These are phyloP conservation scores for Trichopria drosophilae DNA, from an alignment of 2,888 invertebrate genomes.

Conservation along the genomic window DNA sequence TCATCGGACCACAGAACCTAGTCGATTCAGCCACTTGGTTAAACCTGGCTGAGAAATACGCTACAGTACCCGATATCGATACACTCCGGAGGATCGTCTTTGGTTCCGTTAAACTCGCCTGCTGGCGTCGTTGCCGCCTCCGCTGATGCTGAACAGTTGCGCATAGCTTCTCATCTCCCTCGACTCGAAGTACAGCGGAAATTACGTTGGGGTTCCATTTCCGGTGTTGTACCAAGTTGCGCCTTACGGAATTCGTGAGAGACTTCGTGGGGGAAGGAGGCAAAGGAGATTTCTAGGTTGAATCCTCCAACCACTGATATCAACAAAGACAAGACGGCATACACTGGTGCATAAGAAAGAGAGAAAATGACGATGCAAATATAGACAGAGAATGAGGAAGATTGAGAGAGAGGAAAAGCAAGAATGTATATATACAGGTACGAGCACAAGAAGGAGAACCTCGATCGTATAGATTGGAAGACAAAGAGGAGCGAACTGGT, in stretches of 20 bases:
- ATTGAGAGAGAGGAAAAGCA: slow-evolving; percentile 21
- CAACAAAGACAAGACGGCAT: too few species aligned
- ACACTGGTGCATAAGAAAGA: too few species aligned
- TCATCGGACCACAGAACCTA: too few species aligned
- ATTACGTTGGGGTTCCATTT: slow-evolving; percentile 58
- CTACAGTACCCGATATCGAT: slow-evolving; percentile 30
- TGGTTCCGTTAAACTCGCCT: slow-evolving; percentile 52
- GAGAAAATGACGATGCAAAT: slow-evolving; percentile 8
- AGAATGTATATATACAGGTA: too few species aligned
- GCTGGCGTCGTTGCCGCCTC: slow-evolving; percentile 35
- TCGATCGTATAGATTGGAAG: too few species aligned
- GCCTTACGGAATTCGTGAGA: slow-evolving; percentile 34
- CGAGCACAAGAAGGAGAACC: too few species aligned
- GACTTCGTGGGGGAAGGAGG: slow-evolving; percentile 17
- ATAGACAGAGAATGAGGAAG: slow-evolving; percentile 20
- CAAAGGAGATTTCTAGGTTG: too few species aligned
- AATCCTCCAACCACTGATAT: too few species aligned
- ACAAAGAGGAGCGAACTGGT: too few species aligned
- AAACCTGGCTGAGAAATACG: too few species aligned
- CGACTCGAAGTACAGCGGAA: slow-evolving; percentile 57
- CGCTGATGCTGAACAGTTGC: background rate
- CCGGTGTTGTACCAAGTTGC: slow-evolving; percentile 55
- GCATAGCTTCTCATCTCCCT: slow-evolving; percentile 39
- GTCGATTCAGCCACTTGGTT: too few species aligned
- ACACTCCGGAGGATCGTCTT: slow-evolving; percentile 57